A percentile compares a stretch with the other conserved stretches of the same genome.
Evolutionary conservation across 2,888 invertebrate species (phyloP).

Genomic region (Hoplodrina blanda): DNA sequence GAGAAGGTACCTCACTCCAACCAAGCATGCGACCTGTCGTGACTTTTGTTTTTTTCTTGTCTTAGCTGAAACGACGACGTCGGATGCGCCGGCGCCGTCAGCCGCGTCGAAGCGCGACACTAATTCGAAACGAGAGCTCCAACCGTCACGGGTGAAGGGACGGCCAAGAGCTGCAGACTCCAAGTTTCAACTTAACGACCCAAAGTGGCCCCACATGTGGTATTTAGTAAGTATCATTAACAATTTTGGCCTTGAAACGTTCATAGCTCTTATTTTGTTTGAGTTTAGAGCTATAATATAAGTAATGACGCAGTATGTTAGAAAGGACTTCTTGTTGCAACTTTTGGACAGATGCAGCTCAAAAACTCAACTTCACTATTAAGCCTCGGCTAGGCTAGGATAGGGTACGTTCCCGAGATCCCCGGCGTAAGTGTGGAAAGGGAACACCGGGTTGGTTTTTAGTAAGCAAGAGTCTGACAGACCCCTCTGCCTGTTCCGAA

Average conservation of each 20-base stretch:
- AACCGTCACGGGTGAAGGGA: conserved; percentile 94
- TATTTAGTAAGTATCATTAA: conserved; percentile 95
- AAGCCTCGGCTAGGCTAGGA: no score
- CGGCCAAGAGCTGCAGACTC: conserved; percentile 83
- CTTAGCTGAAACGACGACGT: conserved; percentile 75
- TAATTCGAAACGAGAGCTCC: conserved; percentile 87
- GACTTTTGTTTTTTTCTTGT: conserved; percentile 51
- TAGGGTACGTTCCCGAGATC: no score
- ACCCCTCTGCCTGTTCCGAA: no score
- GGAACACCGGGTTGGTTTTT: no score
- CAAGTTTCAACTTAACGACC: conserved; percentile 93
- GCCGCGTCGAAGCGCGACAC: conserved; percentile 82
- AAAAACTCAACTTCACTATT: neutral
- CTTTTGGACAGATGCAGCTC: no score
- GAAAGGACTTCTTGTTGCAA: no score
- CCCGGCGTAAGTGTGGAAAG: no score
- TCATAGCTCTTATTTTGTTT: conserved; percentile 7
- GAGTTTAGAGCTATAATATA: neutral
- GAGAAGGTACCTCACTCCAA: conserved; percentile 13
- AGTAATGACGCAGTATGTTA: no score
- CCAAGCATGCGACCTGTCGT: conserved; percentile 36
- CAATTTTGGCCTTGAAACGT: conserved; percentile 13
- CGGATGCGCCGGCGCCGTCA: conserved; percentile 76
- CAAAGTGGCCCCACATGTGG: conserved; percentile 99
- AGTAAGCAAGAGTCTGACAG: no score